phyloP scores from a whole-genome alignment of 2,113 vertebrate genomes.

The Prinia subflava region DNA sequence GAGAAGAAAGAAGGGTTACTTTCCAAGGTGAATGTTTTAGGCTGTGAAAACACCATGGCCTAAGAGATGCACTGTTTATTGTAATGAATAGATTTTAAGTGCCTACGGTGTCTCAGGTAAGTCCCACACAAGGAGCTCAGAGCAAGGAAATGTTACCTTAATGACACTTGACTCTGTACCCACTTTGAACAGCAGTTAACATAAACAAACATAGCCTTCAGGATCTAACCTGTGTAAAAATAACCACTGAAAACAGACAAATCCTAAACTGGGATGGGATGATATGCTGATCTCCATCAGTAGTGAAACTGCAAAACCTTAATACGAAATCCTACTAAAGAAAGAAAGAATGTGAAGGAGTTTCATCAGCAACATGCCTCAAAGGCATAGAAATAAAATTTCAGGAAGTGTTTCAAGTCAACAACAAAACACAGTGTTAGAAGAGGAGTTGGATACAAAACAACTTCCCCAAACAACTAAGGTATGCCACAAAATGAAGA shows the following conservation, averaged over 20 bases:
- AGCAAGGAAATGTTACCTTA: neutral
- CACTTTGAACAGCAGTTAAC: neutral
- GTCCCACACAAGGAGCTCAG: neutral
- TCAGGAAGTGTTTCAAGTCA: neutral
- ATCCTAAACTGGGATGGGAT: neutral
- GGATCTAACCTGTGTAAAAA: neutral
- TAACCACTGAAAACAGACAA: neutral
- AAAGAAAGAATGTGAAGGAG: neutral
- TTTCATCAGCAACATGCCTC: neutral
- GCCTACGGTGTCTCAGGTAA: neutral
- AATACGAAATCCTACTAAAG: neutral
- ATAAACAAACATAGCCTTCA: neutral
- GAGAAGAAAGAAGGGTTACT: neutral
- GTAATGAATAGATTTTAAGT: neutral
- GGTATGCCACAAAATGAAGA: neutral
- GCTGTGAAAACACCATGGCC: neutral
- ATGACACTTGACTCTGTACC: neutral
- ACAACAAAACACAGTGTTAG: neutral
- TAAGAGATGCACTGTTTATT: neutral
- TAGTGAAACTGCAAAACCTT: neutral
- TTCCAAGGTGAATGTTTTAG: neutral
- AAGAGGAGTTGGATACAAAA: neutral
- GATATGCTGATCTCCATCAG: neutral
- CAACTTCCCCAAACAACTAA: neutral
- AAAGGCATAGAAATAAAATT: neutral